A percentile compares a stretch with the other conserved stretches of the same genome.
Evolutionary conservation across 1,140 invertebrate genomes (phyloP).

Genomic region (Caligus rogercresseyi): DNA sequence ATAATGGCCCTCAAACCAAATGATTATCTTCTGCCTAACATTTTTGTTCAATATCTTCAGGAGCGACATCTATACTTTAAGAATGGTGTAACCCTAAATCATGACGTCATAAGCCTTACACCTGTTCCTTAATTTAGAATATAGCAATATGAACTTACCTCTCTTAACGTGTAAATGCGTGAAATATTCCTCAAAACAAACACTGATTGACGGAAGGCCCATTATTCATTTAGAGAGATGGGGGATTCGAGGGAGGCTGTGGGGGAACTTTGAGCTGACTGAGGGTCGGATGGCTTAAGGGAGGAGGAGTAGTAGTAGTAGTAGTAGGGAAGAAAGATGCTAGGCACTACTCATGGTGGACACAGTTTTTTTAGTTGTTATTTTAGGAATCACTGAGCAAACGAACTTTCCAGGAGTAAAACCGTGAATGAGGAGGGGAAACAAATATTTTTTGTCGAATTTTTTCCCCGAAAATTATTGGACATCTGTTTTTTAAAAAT

Average conservation of each 20-base stretch:
- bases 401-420: not conserved
- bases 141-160: not conserved
- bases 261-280: not conserved
- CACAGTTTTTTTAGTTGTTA: too few relatives aligned
- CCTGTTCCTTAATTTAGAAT: not conserved
- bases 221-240: not conserved
- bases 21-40: too few relatives aligned
- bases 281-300: not conserved
- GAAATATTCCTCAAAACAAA: not conserved
- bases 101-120: not conserved
- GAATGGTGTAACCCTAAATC: too few relatives aligned
- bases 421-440: not conserved
- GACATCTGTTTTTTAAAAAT: not conserved
- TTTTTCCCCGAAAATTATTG: not conserved
- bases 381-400: too few relatives aligned
- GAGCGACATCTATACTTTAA: too few relatives aligned
- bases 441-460: not conserved
- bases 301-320: not conserved
- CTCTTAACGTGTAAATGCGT: not conserved
- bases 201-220: not conserved
- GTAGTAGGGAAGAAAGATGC: too few relatives aligned
- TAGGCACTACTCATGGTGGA: too few relatives aligned
- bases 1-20: too few relatives aligned
- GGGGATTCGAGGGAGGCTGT: not conserved
- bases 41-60: too few relatives aligned